Conservation (phyloP, 1,140 invertebrate species). For the Micrasema longulum region DNA sequence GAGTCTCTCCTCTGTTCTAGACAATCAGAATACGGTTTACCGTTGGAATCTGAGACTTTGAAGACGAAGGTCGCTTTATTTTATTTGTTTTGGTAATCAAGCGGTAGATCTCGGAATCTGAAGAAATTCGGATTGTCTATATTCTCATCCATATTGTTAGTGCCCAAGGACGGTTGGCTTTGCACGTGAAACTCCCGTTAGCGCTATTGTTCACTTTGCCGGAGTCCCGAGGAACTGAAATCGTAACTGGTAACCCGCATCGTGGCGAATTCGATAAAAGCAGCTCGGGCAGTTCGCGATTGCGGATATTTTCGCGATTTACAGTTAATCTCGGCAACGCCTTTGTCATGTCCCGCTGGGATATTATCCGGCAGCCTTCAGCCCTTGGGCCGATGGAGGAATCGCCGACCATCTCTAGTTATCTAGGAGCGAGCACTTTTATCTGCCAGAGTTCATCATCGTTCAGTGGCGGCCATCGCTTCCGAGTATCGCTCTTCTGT, state of each 20-base stretch:
- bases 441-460: slow-evolving; percentile 29
- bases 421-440: slow-evolving; percentile 5
- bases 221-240: not conserved
- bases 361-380: slow-evolving; percentile 38
- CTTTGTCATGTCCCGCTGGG: slow-evolving; percentile 43
- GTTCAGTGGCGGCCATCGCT: slow-evolving; percentile 20
- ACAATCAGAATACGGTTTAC: not conserved
- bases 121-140: slow-evolving; percentile 9
- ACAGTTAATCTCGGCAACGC: slow-evolving; percentile 42
- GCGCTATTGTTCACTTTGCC: slow-evolving; percentile 22
- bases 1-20: too few relatives aligned
- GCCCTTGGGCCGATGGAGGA: slow-evolving; percentile 24
- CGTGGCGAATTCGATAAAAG: slow-evolving; percentile 47
- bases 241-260: slow-evolving; percentile 19
- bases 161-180: slow-evolving; percentile 3
- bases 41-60: slow-evolving; percentile 21
- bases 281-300: slow-evolving; percentile 29
- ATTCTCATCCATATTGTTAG: not conserved
- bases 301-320: slow-evolving; percentile 47
- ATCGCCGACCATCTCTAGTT: slow-evolving; percentile 13
- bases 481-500: slow-evolving; percentile 26
- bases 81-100: slow-evolving; percentile 9
- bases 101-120: not conserved
- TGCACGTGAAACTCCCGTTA: slow-evolving; percentile 27
- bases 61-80: slow-evolving; percentile 9